Conservation (phyloP, 1,140 invertebrate genomes). For the Odontomachus brunneus region DNA sequence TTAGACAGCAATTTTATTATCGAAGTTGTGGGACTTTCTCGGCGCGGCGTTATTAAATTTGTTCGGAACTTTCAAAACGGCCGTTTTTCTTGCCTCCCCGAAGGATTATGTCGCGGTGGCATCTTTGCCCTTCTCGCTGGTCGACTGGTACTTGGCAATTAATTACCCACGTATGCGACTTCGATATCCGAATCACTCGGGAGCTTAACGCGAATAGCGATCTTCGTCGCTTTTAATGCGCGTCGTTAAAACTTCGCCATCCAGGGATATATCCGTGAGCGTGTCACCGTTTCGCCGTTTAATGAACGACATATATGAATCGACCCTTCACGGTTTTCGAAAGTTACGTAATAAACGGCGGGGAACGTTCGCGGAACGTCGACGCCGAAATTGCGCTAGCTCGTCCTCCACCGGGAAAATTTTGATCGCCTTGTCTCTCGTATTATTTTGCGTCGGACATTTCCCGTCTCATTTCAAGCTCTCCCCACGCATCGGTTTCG, state of each 20-base stretch:
- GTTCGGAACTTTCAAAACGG: conserved; percentile 65
- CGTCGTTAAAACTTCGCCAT: conserved; percentile 37
- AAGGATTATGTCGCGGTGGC: conserved; percentile 30
- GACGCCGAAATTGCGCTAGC: conserved; percentile 14
- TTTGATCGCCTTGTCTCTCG: conserved; percentile 18
- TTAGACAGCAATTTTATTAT: conserved; percentile 60
- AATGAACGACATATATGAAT: conserved; percentile 44
- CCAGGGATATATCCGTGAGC: not conserved
- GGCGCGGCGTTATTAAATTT: conserved; percentile 69
- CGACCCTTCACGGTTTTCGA: conserved; percentile 15
- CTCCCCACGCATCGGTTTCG: not conserved
- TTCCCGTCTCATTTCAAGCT: not conserved
- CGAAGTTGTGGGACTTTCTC: conserved; percentile 55
- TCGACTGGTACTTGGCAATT: no score
- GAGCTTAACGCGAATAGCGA: not conserved
- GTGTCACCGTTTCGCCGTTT: conserved; percentile 21
- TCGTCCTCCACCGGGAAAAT: conserved; percentile 6
- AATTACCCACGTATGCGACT: conserved; percentile 59
- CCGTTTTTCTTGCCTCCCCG: conserved; percentile 28
- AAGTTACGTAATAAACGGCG: conserved; percentile 51
- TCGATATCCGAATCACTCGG: conserved; percentile 15
- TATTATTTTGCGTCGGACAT: conserved; percentile 6
- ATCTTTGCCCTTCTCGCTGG: conserved; percentile 3
- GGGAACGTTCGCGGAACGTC: not conserved
- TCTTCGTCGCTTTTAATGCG: conserved; percentile 6